phyloP scores from a whole-genome alignment of 2,888 invertebrate species.

The Himalopsyche tibetana region DNA sequence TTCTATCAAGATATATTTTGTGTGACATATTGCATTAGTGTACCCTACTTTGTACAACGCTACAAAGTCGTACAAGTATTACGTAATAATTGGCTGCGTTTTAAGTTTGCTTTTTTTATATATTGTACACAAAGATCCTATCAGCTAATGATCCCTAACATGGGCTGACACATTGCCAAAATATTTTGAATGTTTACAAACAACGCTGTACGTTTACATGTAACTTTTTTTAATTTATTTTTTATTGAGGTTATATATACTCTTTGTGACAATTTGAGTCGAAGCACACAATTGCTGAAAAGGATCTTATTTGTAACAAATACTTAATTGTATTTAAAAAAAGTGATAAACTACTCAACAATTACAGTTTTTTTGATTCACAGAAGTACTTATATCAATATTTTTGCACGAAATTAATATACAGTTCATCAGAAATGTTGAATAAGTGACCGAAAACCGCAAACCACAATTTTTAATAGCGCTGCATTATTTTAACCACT shows the following conservation, averaged over 20 bases:
- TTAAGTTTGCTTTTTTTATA: neutral
- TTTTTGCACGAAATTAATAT: too few relatives aligned
- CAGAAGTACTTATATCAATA: too few relatives aligned
- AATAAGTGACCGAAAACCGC: constrained; percentile 2
- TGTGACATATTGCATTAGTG: neutral
- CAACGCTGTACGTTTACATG: too few relatives aligned
- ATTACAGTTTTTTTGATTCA: too few relatives aligned
- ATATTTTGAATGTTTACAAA: neutral
- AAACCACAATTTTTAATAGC: neutral
- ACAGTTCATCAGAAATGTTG: neutral
- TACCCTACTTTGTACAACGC: neutral
- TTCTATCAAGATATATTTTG: neutral
- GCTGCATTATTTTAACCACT: neutral
- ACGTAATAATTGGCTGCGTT: neutral
- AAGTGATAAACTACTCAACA: too few relatives aligned
- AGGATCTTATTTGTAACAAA: too few relatives aligned
- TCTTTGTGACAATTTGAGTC: too few relatives aligned
- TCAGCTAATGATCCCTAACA: neutral
- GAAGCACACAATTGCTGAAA: too few relatives aligned
- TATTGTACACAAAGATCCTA: neutral
- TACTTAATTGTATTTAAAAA: too few relatives aligned
- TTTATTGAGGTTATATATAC: too few relatives aligned
- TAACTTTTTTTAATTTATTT: too few relatives aligned
- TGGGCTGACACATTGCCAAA: neutral
- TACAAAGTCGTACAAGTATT: neutral